Evolutionary conservation across 1,140 invertebrate genomes (phyloP), one percentile per base, ranked within the genome.

Genomic region (Choristoneura fumiferana): DNA sequence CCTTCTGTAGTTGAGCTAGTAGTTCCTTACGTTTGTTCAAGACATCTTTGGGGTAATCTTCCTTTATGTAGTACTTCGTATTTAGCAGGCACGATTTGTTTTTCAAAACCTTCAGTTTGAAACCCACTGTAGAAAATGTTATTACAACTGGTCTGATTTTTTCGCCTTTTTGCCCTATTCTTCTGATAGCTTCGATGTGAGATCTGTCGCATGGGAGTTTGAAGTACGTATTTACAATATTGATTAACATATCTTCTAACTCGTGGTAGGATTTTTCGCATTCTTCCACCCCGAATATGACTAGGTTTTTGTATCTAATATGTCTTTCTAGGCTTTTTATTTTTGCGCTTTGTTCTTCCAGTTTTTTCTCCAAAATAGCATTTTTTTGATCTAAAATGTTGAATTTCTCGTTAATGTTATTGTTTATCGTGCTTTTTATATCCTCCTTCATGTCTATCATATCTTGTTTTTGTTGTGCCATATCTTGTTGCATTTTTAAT

Each of bases 91-190:
- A 29, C 61, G 8, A 69, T 65, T 59, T 71, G 69, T 12, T 67
- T 75, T 62, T 71, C 64, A 57, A 40, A 54, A 74, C 57, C 39
- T 69, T 13, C 52, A 74, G 64, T 67, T 74, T 74, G 15, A 63
- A 15, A 5, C 65, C 63, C 58, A 69, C 54, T 8, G 68, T 69
- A 35, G 22, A 6, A 0, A 71, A 22, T 14, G 71, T 71, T 4
- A 60, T 58, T 43, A 65, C 55, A 37, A 29, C 22, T 6, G 22
- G 22, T 29, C 22, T 29, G 22, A 29, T 6, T 29, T 29, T 29
- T 6, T 29, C 22, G 2, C 22, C 39, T 29, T 29, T 29, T 6
- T 29, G 2, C 6, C 22, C 22, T 6, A 29, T 29, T 29, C 22
- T 29, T 29, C 22, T 2, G 2, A 29, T 6, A 3, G 22, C 2